A percentile compares a stretch with the other conserved stretches of the same genome.
These are phyloP conservation scores for Lasiurus borealis DNA, from an alignment of 2,113 vertebrate genomes.

Conservation along the genomic window DNA sequence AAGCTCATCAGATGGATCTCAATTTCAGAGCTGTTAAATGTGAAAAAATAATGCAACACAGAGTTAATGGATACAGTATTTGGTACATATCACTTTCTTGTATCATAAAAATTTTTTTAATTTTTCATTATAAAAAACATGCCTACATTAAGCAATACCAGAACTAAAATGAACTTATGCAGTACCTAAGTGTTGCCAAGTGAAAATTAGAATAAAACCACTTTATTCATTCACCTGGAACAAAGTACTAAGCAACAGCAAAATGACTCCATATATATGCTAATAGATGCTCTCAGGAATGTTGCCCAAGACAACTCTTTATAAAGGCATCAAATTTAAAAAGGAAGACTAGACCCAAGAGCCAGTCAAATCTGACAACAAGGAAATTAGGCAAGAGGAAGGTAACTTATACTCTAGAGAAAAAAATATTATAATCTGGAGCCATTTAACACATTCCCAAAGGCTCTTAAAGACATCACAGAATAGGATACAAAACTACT, in stretches of 20 bases:
- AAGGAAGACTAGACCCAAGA: background rate
- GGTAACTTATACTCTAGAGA: background rate
- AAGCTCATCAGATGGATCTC: background rate
- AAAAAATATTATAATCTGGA: background rate
- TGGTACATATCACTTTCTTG: background rate
- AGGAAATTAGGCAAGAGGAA: constrained; percentile 19
- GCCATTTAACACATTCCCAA: background rate
- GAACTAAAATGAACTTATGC: background rate
- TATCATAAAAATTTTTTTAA: background rate
- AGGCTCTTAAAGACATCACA: background rate
- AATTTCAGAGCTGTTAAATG: constrained; percentile 39
- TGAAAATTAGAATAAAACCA: constrained; percentile 39
- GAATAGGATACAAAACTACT: background rate
- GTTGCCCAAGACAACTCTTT: background rate
- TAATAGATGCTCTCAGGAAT: background rate
- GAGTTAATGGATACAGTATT: background rate
- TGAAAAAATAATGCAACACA: background rate
- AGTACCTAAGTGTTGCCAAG: constrained; percentile 24
- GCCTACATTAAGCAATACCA: constrained; percentile 28
- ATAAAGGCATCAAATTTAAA: constrained; percentile 31
- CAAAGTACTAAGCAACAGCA: constrained; percentile 1
- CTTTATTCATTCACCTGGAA: constrained; percentile 13
- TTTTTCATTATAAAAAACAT: constrained; percentile 16
- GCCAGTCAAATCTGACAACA: background rate
- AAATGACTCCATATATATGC: constrained; percentile 18